phyloP scores from a whole-genome alignment of 2,888 invertebrate genomes.

The Eilema griseolum region DNA sequence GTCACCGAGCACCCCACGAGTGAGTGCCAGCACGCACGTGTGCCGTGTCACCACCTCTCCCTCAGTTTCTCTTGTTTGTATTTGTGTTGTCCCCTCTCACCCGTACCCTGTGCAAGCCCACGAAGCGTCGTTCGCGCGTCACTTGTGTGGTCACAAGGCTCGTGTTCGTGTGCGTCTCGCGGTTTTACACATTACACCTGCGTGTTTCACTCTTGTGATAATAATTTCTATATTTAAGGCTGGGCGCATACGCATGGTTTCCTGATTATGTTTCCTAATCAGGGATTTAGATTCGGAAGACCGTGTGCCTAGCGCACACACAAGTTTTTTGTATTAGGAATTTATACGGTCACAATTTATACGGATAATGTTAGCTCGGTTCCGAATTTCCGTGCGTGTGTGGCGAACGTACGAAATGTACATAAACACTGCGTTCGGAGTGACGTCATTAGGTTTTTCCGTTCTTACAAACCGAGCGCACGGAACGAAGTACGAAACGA shows the following conservation, averaged over 20 bases:
- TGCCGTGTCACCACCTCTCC: neutral
- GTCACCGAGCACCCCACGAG: neutral
- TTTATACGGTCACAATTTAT: neutral
- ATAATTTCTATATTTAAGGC: neutral
- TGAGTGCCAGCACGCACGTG: conserved; percentile 1
- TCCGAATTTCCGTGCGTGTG: no score
- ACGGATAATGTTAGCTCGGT: no score
- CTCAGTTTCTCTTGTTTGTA: neutral
- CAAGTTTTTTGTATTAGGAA: no score
- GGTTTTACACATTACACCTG: conserved; percentile 11
- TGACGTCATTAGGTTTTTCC: no score
- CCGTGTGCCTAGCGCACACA: no score
- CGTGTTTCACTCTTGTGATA: conserved; percentile 5
- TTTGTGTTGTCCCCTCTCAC: conserved; percentile 8
- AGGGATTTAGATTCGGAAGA: no score
- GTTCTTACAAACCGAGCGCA: no score
- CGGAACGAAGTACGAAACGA: no score
- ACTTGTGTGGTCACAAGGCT: conserved; percentile 52
- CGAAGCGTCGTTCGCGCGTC: conserved; percentile 71
- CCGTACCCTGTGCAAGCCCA: conserved; percentile 75
- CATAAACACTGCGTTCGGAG: no score
- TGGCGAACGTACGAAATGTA: no score
- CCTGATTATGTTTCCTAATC: no score
- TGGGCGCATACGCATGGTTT: no score
- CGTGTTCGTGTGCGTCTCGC: conserved; percentile 30